A percentile compares a stretch with the other conserved stretches of the same genome.
These are phyloP conservation scores for Mus caroli DNA, from an alignment of 2,797 vertebrate genomes.

Conservation along the genomic window DNA sequence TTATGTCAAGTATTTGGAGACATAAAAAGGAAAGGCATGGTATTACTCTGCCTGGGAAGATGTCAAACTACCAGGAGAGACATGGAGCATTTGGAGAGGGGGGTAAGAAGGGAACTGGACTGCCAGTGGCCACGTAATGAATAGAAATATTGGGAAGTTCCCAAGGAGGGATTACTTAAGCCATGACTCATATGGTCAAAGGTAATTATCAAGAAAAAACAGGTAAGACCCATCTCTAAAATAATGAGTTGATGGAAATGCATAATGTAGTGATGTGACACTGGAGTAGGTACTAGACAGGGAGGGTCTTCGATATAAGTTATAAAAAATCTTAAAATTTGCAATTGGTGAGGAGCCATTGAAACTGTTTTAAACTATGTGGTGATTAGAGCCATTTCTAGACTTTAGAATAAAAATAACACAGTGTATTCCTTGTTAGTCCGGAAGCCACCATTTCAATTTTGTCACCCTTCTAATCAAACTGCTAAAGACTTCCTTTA, in stretches of 20 bases:
- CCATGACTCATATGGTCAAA: background rate
- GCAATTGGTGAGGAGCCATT: conserved; percentile 50
- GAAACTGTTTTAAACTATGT: background rate
- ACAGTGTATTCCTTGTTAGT: conserved; percentile 50
- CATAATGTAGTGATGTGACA: background rate
- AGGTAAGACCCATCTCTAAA: background rate
- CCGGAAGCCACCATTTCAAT: conserved; percentile 56
- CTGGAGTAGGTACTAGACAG: background rate
- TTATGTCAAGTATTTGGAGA: background rate
- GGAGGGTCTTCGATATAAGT: background rate
- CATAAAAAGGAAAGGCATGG: background rate
- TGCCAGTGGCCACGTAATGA: background rate
- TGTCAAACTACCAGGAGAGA: background rate
- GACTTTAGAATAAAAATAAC: conserved; percentile 72
- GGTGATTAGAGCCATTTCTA: conserved; percentile 56
- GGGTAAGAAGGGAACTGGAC: background rate
- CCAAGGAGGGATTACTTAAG: background rate
- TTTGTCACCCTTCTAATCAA: conserved; percentile 72
- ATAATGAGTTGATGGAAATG: background rate
- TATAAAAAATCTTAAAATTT: conserved; percentile 41
- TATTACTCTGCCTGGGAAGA: background rate
- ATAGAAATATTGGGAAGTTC: background rate
- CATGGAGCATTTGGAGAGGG: background rate
- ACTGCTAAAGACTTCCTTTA: conserved; percentile 55
- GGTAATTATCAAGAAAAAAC: background rate